Base-by-base conservation (phyloP, 2,888 invertebrate species). In the Nomada ferruginata region DNA sequence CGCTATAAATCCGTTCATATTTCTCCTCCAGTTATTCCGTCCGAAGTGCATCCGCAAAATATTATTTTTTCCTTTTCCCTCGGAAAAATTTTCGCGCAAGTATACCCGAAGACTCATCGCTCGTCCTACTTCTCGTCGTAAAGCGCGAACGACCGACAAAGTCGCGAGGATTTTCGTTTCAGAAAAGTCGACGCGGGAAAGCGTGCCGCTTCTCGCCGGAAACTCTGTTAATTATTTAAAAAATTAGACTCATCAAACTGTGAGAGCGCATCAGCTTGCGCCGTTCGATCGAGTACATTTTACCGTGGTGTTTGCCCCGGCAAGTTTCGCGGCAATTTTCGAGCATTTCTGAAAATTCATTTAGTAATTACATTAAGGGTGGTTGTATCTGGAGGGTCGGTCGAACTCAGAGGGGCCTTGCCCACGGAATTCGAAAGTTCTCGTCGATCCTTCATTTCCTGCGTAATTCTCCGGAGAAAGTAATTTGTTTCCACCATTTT, bases 391-490 rank as follows among this genome's bases (percentile, higher is more conserved):
- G 68, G 75, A 61, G 52, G 55, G 42, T 50, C 50, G 75, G 74
- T 60, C 71, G 60, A 71, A 77, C 68, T 57, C 70, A 52, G 64
- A 9, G 18, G 71, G 60, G 81, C 81, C 78, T 79, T 61, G 44
- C n/a, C 18, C 71, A 63, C 76, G 76, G 84, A 82, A 75, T 81
- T 81, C 76, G 76, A 83, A 88, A 85, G 76, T 83, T 88, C 80
- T 82, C 82, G 85, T 83, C 79, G 82, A 60, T 66, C 63, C 78
- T 68, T 78, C 78, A 26, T 60, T 79, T 68, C 64, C 72, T 63
- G n/a, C 53, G 55, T 42, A 9, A 66, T 10, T 81, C 77, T 80
- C 82, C 83, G 74, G 76, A 61, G 76, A 73, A 84, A 86, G 78
- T 74, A 85, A 84, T 87, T 87, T 85, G 71, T 66, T 60, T 55